Percentiles rank a stretch among this genome's conserved stretches.
These are phyloP conservation scores for Pelecanus crispus DNA, from an alignment of 2,113 vertebrate species.

Conservation along the genomic window DNA sequence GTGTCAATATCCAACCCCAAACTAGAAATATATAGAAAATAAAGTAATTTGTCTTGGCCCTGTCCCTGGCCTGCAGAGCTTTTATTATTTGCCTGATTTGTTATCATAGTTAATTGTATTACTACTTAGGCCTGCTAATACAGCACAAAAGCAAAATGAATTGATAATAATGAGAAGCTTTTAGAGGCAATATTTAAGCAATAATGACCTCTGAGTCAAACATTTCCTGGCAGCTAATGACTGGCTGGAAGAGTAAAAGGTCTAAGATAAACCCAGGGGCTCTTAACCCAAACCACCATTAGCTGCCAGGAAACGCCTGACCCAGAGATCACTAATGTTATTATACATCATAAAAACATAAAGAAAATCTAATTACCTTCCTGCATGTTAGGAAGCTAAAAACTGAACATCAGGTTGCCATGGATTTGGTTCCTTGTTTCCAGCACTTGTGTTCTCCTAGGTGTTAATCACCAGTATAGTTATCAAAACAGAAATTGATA, in stretches of 20 bases:
- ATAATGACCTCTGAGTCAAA: slow-evolving; percentile 57
- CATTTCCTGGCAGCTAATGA: slow-evolving; percentile 63
- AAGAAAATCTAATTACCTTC: slow-evolving; percentile 37
- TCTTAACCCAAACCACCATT: slow-evolving; percentile 40
- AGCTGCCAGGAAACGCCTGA: slow-evolving; percentile 49
- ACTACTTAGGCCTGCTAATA: slow-evolving; percentile 44
- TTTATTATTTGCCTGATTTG: slow-evolving; percentile 18
- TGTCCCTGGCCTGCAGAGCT: background rate
- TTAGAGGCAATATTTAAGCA: slow-evolving; percentile 62
- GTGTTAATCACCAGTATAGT: background rate
- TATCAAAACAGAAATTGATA: slow-evolving; percentile 24
- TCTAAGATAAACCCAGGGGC: slow-evolving; percentile 30
- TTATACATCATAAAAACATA: slow-evolving; percentile 58
- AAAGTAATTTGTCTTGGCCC: background rate
- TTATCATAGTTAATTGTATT: slow-evolving; percentile 55
- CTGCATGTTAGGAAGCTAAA: slow-evolving; percentile 17
- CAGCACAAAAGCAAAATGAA: slow-evolving; percentile 57
- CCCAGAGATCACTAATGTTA: slow-evolving; percentile 53
- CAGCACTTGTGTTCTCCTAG: background rate
- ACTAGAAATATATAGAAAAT: background rate
- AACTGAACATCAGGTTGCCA: slow-evolving; percentile 39
- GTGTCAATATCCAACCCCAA: background rate
- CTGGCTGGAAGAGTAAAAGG: slow-evolving; percentile 25
- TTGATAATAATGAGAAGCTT: slow-evolving; percentile 53
- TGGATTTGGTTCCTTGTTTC: background rate